Evolutionary conservation across 2,888 invertebrate species (phyloP).

Genomic region (Diabrotica balteata): DNA sequence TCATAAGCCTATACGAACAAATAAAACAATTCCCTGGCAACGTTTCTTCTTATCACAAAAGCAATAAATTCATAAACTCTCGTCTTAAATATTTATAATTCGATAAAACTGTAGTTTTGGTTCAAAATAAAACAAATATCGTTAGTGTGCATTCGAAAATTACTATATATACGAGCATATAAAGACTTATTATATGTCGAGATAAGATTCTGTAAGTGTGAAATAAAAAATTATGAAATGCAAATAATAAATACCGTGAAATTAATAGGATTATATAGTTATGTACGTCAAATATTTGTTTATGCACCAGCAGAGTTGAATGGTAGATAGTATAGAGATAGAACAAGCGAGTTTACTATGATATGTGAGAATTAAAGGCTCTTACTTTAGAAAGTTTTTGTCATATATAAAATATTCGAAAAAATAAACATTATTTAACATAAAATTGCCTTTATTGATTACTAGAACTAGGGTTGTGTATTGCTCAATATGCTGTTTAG

Average conservation of each 20-base stretch:
- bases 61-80: slow-evolving; percentile 47
- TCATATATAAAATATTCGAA: too few relatives aligned
- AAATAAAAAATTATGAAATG: slow-evolving; percentile 38
- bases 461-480: too few relatives aligned
- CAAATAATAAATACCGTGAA: slow-evolving; percentile 34
- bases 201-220: slow-evolving; percentile 33
- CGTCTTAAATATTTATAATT: slow-evolving; percentile 46
- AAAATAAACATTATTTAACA: too few relatives aligned
- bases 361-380: too few relatives aligned
- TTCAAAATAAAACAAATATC: slow-evolving; percentile 39
- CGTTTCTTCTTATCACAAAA: slow-evolving; percentile 36
- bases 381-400: too few relatives aligned
- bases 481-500: too few relatives aligned
- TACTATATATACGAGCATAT: neutral
- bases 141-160: slow-evolving; percentile 31
- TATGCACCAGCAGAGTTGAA: slow-evolving; percentile 15
- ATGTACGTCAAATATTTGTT: slow-evolving; percentile 22
- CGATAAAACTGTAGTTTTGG: slow-evolving; percentile 38
- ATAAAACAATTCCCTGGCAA: slow-evolving; percentile 16
- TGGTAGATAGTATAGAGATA: neutral
- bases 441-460: too few relatives aligned
- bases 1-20: neutral
- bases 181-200: neutral
- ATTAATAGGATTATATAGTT: slow-evolving; percentile 21
- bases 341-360: too few relatives aligned